Percentiles rank a stretch among this genome's conserved stretches.
These are phyloP conservation scores for Noctua comes DNA, from an alignment of 2,888 invertebrate species.

Conservation along the genomic window DNA sequence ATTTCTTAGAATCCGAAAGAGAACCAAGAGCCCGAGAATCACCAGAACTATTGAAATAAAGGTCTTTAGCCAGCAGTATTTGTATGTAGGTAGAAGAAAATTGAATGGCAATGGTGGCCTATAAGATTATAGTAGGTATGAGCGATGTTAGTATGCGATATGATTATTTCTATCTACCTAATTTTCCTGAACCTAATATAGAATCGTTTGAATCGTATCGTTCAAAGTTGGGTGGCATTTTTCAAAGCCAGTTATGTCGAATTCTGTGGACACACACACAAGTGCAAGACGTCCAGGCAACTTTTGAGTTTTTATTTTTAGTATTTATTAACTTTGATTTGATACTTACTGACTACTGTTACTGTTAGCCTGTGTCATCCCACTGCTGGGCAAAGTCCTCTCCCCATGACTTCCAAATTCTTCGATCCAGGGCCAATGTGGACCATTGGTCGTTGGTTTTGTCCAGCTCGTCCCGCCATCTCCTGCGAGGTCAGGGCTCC, in stretches of 20 bases:
- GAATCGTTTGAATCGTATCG: not conserved
- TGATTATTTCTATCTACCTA: not conserved
- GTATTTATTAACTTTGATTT: not conserved
- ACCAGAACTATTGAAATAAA: not conserved
- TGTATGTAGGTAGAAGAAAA: not conserved
- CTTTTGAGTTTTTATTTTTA: not conserved
- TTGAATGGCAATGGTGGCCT: not conserved
- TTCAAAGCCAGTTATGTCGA: not conserved
- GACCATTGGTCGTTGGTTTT: no score
- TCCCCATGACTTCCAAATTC: no score
- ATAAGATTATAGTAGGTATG: not conserved
- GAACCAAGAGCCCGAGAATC: not conserved
- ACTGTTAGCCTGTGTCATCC: no score
- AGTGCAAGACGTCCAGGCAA: not conserved
- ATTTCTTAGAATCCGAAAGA: constrained; percentile 20
- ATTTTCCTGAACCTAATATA: not conserved
- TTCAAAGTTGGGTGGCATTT: not conserved
- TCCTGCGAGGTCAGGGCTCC: no score
- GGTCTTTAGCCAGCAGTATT: not conserved
- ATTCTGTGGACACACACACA: not conserved
- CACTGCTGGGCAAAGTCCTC: no score
- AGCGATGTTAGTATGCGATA: no score
- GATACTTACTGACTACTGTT: no score
- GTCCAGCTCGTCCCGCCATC: no score
- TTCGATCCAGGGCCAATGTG: no score